Base-by-base conservation (phyloP, 30 jellyfish, hydroid and myxozoan species). In the Nemopilema nomurai region DNA sequence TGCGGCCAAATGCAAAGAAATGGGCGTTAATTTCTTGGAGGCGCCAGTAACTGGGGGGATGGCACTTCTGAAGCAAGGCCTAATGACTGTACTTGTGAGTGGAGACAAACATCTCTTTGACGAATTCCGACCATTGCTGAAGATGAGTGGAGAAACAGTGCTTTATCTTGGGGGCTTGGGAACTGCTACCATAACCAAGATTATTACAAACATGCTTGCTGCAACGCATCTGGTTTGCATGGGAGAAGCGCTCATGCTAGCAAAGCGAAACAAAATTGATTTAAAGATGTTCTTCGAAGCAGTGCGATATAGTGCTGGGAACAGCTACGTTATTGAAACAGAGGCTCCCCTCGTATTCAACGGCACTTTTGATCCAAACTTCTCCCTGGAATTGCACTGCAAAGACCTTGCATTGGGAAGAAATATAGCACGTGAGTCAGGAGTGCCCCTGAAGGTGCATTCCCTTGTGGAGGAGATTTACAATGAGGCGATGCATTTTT, bases 21-120 rank as follows among this genome's bases (percentile, higher is more conserved):
- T 74, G n/a, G 90, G 86, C 0, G 96, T 77, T 8, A 83, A 81
- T 17, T 78, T 87, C 28, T 67, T 87, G 20, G 96, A 87, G 62
- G 89, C 96, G 16, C 96, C 96, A 19, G 90, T 87, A n/a, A 87
- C 96, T 1, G 96, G 96, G 53, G 96, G 96, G n/a, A 70, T 87
- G 89, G 96, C 87, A 31, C 81, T 78, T 76, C 66, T 87, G 32
- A 87, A 87, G 66, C 87, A 87, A 69, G 96, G 90, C 52, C 88
- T 62, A 19, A 87, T 87, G 96, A 87, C 96, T 0, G 90, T 78
- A 0, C 66, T 87, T 20, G 96, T 87, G 69, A 78, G 89, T 30
- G 96, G 96, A 8, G 96, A 87, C 6, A 79, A 87, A 52, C 16
- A 53, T 0, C 70, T 87, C 30, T 77, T 62, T 32, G 80, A 87